These are phyloP conservation scores for Scrobipalpa atriplicella DNA, from an alignment of 2,888 invertebrate species.

Conservation along the genomic window DNA sequence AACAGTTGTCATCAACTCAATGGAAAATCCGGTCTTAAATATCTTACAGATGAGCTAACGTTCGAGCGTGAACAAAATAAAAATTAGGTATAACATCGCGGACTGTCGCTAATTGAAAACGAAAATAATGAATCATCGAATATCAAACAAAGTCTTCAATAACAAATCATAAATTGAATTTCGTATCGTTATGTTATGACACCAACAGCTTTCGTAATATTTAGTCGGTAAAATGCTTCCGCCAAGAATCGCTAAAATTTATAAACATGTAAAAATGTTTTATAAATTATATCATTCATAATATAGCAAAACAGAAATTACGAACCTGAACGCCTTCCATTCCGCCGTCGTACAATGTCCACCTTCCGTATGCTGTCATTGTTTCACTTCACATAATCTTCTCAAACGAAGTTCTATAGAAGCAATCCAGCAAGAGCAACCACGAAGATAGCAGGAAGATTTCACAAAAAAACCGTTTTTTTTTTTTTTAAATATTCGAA, in stretches of 20 bases:
- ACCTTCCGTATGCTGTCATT: constrained; percentile 68
- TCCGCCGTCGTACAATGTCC: constrained; percentile 67
- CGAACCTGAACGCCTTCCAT: constrained; percentile 68
- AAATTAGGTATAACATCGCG: no score
- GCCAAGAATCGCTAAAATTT: not conserved
- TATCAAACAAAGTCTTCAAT: no score
- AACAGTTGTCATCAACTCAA: no score
- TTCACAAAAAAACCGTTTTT: no score
- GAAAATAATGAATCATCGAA: not conserved
- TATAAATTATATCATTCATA: constrained; percentile 16
- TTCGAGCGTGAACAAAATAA: not conserved
- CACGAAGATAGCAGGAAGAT: not conserved
- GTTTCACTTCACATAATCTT: constrained; percentile 23
- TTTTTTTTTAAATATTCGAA: not conserved
- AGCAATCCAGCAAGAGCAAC: not conserved
- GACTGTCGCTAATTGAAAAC: not conserved
- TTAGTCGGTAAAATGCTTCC: not conserved
- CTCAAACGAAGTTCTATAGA: not conserved
- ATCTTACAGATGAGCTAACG: not conserved
- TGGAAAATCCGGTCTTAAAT: not conserved
- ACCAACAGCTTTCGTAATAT: not conserved
- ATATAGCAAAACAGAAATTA: not conserved
- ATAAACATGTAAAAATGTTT: constrained; percentile 16
- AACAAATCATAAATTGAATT: not conserved
- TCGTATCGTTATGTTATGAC: no score